Evolutionary conservation across 2,113 vertebrate species (phyloP), one percentile per base, ranked within the genome.

Genomic region (Anoplopoma fimbria): DNA sequence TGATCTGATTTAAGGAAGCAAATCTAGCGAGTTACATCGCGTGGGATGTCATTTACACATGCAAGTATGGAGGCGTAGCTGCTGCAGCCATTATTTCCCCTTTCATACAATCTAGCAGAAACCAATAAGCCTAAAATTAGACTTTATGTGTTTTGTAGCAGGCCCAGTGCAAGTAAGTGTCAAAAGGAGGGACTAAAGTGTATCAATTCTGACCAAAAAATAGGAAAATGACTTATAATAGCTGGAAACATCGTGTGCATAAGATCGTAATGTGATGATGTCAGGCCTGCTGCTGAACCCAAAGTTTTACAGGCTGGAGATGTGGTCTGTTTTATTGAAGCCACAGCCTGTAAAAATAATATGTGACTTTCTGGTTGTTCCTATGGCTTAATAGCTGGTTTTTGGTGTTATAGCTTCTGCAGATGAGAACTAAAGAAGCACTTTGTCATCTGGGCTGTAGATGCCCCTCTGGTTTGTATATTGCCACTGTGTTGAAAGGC

Each of bases 281-380:
- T 80, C 75, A 84, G 47, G 69, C 19, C 51, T 57, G 47, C 73
- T 47, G 29, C 53, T 57, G 53, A 81, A 57, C 25, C 34, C 1
- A 62, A 45, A 15, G 49, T 61, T 83, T 51, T 45, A 77, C 80
- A 69, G 72, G 47, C 63, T 64, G 62, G 45, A 75, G 34, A 69
- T 68, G 51, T 81, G 75, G 33, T 75, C 53, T 62, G 38, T 79
- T 83, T 70, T 19, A 51, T 58, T 55, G 53, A 77, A 85, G 36
- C 74, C 70, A 23, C 86, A 72, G 61, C 36, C 81, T 88, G 23
- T 78, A 74, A 82, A 77, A 68, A 61, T 27, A 77, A 70, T 67
- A 45, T 40, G 69, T 68, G 63, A 68, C 71, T 67, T 77, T 47
- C 51, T 36, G 4, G 75, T 17, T 31, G 78, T 80, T 75, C 15